These are phyloP conservation scores for Gonatopus flavifemur DNA, from an alignment of 1,140 invertebrate species.

Conservation along the genomic window DNA sequence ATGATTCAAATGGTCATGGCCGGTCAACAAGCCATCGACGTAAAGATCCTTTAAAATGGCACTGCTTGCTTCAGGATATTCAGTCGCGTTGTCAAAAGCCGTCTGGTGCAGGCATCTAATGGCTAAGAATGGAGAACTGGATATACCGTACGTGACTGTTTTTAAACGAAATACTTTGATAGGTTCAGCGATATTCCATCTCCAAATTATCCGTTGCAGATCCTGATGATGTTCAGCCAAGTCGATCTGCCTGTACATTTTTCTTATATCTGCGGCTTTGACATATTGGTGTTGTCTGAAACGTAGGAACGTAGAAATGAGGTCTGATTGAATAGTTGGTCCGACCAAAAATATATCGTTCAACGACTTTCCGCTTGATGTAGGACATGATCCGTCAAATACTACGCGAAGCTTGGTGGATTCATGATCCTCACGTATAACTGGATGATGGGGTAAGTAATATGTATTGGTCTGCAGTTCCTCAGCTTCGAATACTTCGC, in stretches of 20 bases:
- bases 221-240: conserved; percentile 22
- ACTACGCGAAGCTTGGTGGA: too few relatives aligned
- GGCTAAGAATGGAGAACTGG: conserved; percentile 40
- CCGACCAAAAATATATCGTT: conserved; percentile 38
- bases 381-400: too few relatives aligned
- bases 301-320: conserved; percentile 15
- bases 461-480: too few relatives aligned
- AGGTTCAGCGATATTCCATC: conserved; percentile 1
- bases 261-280: conserved; percentile 26
- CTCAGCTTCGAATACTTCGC: too few relatives aligned
- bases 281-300: conserved; percentile 16
- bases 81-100: conserved; percentile 24
- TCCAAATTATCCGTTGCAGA: conserved; percentile 44
- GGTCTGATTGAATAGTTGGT: conserved; percentile 27
- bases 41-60: conserved; percentile 47
- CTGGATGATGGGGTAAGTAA: too few relatives aligned
- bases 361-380: too few relatives aligned
- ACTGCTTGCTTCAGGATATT: conserved; percentile 27
- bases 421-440: too few relatives aligned
- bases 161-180: conserved; percentile 32
- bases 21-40: conserved; percentile 51
- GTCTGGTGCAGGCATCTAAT: conserved; percentile 36
- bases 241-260: conserved; percentile 44
- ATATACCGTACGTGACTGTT: conserved; percentile 45
- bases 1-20: neutral